Percentiles rank a stretch among this genome's conserved stretches.
Evolutionary conservation across 2,797 vertebrate species (phyloP).

Genomic region (Ctenochaetus hawaiiensis): DNA sequence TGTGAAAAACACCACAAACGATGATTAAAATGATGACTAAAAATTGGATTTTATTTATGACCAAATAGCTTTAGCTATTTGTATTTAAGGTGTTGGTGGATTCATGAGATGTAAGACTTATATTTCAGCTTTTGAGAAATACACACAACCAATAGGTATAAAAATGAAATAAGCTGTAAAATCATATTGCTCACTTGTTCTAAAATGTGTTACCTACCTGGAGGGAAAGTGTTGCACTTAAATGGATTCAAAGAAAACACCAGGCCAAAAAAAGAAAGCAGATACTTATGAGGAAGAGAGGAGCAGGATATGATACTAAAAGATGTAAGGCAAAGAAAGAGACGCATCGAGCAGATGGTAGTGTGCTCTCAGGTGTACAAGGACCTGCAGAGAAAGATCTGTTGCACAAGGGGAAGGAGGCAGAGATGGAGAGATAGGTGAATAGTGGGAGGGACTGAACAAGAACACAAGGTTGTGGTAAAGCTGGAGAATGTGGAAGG

Average conservation of each 20-base stretch:
- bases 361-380: constrained; percentile 72
- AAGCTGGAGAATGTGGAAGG: constrained; percentile 31
- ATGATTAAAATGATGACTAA: too few relatives aligned
- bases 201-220: constrained; percentile 9
- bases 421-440: constrained; percentile 60
- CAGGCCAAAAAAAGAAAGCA: constrained; percentile 16
- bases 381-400: constrained; percentile 74
- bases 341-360: constrained; percentile 68
- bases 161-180: neutral
- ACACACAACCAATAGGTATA: neutral
- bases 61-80: neutral
- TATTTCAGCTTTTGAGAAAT: too few relatives aligned
- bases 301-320: constrained; percentile 29
- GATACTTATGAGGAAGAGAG: neutral
- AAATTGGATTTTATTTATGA: neutral
- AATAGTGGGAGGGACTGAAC: constrained; percentile 55
- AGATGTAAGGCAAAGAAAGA: constrained; percentile 55
- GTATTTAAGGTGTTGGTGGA: too few relatives aligned
- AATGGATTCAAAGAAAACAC: constrained; percentile 39
- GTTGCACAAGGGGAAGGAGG: constrained; percentile 68
- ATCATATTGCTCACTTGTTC: constrained; percentile 3
- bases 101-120: too few relatives aligned
- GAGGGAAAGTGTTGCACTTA: constrained; percentile 31
- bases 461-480: constrained; percentile 28
- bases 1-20: too few relatives aligned